Conservation (phyloP, 2,888 invertebrate species). For the Hartigia nigra region DNA sequence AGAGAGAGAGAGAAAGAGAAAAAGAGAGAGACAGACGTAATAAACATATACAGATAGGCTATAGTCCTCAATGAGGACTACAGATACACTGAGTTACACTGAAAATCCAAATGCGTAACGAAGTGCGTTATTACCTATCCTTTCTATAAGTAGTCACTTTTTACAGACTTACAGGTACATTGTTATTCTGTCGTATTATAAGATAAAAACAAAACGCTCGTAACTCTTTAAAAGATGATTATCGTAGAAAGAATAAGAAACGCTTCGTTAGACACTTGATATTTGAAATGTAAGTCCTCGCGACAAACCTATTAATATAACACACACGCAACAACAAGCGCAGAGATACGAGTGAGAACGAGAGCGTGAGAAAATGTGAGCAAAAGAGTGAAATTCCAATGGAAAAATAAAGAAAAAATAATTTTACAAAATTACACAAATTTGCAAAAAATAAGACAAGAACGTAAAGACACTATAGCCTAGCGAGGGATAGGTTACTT, state of each 20-base stretch:
- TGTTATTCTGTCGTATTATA: too few relatives aligned
- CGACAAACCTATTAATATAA: background rate
- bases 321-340: background rate
- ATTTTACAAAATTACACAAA: too few relatives aligned
- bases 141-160: too few relatives aligned
- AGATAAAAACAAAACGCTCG: too few relatives aligned
- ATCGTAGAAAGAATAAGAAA: too few relatives aligned
- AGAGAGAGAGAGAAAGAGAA: too few relatives aligned
- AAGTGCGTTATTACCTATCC: too few relatives aligned
- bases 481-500: background rate
- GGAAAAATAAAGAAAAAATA: background rate
- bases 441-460: background rate
- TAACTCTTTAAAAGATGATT: too few relatives aligned
- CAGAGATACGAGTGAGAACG: background rate
- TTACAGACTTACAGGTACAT: too few relatives aligned
- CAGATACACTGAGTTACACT: too few relatives aligned
- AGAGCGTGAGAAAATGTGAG: background rate
- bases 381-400: background rate
- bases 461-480: background rate
- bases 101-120: too few relatives aligned
- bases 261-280: too few relatives aligned
- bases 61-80: background rate
- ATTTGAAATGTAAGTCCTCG: background rate
- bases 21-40: background rate
- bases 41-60: background rate